Conservation (phyloP, 1,140 invertebrate species). For the Pomacea maculata region DNA sequence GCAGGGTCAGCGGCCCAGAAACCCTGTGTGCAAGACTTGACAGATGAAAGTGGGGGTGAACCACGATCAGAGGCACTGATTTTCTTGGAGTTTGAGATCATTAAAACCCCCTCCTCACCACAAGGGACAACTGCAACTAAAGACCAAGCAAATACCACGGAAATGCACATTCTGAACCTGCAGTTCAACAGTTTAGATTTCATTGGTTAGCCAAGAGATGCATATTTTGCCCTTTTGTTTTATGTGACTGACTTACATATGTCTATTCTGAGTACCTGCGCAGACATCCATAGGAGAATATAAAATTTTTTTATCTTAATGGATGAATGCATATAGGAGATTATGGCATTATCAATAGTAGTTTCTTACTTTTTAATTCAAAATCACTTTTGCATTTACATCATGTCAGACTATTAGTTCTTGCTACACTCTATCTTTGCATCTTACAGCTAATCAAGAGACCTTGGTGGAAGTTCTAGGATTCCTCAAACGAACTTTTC, state of each 20-base stretch:
- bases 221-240: too few relatives aligned
- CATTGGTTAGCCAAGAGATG: constrained; percentile 73
- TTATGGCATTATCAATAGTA: background rate
- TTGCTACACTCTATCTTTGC: background rate
- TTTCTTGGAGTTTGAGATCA: constrained; percentile 80
- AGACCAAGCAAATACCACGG: constrained; percentile 66
- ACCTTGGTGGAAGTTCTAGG: constrained; percentile 92
- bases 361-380: background rate
- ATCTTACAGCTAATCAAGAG: constrained; percentile 85
- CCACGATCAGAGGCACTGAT: constrained; percentile 77
- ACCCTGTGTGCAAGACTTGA: background rate
- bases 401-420: background rate
- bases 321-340: background rate
- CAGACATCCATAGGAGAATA: too few relatives aligned
- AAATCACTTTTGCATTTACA: background rate
- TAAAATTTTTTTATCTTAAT: too few relatives aligned
- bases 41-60: background rate
- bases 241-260: too few relatives aligned
- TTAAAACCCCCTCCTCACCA: constrained; percentile 68
- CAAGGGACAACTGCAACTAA: constrained; percentile 45
- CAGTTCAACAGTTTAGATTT: constrained; percentile 95
- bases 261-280: too few relatives aligned
- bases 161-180: constrained; percentile 82
- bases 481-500: constrained; percentile 82
- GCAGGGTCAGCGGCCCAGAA: background rate